These are phyloP conservation scores for Pyxicephalus adspersus DNA, from an alignment of 2,113 vertebrate genomes.

Conservation along the genomic window DNA sequence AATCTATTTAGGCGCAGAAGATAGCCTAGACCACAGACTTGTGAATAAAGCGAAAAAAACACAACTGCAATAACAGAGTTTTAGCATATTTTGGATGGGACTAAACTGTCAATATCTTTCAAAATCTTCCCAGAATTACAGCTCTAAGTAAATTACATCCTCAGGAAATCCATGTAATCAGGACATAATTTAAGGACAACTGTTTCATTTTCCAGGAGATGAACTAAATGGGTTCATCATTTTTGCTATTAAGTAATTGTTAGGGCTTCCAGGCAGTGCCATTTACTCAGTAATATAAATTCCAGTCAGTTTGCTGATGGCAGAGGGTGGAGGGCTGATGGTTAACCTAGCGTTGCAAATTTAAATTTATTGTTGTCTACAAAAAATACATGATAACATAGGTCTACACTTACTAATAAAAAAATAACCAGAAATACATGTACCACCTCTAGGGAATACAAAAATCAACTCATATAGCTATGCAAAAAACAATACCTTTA, in stretches of 20 bases:
- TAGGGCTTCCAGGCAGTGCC: constrained; percentile 2
- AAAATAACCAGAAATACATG: too few relatives aligned
- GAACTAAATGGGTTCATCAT: constrained; percentile 30
- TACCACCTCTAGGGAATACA: too few relatives aligned
- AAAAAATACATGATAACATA: too few relatives aligned
- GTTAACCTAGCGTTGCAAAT: neutral
- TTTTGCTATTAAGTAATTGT: constrained; percentile 36
- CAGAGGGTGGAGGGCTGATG: constrained; percentile 8
- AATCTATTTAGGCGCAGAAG: too few relatives aligned
- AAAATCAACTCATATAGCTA: too few relatives aligned
- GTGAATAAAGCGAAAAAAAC: too few relatives aligned
- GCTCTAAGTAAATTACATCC: constrained; percentile 31
- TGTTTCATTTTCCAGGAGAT: constrained; percentile 24
- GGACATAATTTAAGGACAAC: constrained; percentile 5
- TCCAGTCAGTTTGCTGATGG: neutral
- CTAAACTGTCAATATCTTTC: constrained; percentile 18
- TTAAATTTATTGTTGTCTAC: too few relatives aligned
- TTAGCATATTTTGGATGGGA: constrained; percentile 8
- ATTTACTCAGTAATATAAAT: constrained; percentile 12
- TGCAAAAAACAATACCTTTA: too few relatives aligned
- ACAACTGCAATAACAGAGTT: too few relatives aligned
- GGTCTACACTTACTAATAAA: too few relatives aligned
- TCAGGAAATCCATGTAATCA: constrained; percentile 44
- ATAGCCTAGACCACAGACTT: too few relatives aligned
- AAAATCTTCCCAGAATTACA: constrained; percentile 30